Evolutionary conservation across 2,797 vertebrate species (phyloP).

Genomic region (Siniperca scherzeri): DNA sequence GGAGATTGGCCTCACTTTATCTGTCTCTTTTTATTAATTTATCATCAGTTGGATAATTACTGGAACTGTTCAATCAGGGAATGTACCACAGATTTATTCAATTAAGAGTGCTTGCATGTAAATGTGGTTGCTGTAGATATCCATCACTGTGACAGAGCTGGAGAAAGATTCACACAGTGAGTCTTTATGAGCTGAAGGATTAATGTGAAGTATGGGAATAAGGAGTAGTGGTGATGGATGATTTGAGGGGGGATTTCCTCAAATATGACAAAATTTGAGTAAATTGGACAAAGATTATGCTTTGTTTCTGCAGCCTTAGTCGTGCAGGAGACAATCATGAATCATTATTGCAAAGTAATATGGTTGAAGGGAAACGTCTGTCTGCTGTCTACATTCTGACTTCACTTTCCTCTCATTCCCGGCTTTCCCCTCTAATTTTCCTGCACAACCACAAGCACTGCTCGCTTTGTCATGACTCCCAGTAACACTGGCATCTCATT

Average conservation of each 20-base stretch:
- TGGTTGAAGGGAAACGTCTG: slow-evolving; percentile 41
- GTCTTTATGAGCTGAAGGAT: slow-evolving; percentile 22
- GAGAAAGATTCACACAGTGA: slow-evolving; percentile 8
- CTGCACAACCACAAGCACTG: slow-evolving; percentile 61
- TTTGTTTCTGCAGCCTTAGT: slow-evolving; percentile 32
- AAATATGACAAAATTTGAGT: slow-evolving; percentile 20
- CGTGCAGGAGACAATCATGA: slow-evolving; percentile 23
- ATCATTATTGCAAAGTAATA: slow-evolving; percentile 40
- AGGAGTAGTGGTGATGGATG: not conserved
- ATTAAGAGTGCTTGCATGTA: not conserved
- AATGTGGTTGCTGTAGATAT: slow-evolving; percentile 19
- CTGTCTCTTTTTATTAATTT: slow-evolving; percentile 8
- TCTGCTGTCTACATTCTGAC: slow-evolving; percentile 47
- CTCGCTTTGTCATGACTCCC: slow-evolving; percentile 70
- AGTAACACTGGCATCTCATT: slow-evolving; percentile 80
- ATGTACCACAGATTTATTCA: not conserved
- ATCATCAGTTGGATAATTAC: not conserved
- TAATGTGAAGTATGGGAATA: slow-evolving; percentile 26
- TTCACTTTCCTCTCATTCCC: slow-evolving; percentile 65
- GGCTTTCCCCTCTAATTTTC: slow-evolving; percentile 68
- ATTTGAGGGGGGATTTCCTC: slow-evolving; percentile 9
- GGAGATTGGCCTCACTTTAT: not conserved
- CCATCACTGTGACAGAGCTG: slow-evolving; percentile 10
- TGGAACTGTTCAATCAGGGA: not conserved
- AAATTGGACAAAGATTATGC: not conserved